These are phyloP conservation scores for Pandion haliaetus DNA, from an alignment of 2,113 vertebrate genomes.

Conservation along the genomic window DNA sequence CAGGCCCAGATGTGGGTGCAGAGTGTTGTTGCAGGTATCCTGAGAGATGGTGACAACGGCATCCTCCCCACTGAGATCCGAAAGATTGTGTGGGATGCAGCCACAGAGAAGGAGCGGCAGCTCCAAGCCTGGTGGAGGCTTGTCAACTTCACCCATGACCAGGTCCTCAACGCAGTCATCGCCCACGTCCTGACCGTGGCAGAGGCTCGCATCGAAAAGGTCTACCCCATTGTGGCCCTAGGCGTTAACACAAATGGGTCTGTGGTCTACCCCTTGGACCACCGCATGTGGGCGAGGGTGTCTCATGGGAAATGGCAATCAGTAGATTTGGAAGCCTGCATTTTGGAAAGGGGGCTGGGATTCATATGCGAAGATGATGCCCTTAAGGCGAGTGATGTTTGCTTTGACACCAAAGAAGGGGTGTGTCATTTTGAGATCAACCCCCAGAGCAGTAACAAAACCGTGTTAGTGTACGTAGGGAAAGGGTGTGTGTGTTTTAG, in stretches of 20 bases:
- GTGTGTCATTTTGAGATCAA: slow-evolving; percentile 62
- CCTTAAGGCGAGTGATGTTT: slow-evolving; percentile 31
- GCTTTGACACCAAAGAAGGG: slow-evolving; percentile 61
- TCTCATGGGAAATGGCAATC: slow-evolving; percentile 42
- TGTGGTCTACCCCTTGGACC: slow-evolving; percentile 51
- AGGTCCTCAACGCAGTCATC: background rate
- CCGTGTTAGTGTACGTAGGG: background rate
- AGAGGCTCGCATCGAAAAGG: slow-evolving; percentile 34
- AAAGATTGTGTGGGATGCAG: slow-evolving; percentile 33
- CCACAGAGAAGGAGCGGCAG: slow-evolving; percentile 55
- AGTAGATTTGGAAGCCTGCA: slow-evolving; percentile 55
- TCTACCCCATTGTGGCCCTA: slow-evolving; percentile 55
- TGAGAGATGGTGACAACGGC: slow-evolving; percentile 6
- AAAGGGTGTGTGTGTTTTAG: slow-evolving; percentile 53
- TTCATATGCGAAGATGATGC: slow-evolving; percentile 59
- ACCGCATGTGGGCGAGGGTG: slow-evolving; percentile 58
- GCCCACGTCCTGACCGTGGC: slow-evolving; percentile 42
- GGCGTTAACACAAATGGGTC: slow-evolving; percentile 41
- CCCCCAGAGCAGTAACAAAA: slow-evolving; percentile 30
- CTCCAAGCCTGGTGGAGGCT: slow-evolving; percentile 66
- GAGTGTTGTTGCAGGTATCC: slow-evolving; percentile 65
- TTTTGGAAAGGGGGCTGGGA: slow-evolving; percentile 55
- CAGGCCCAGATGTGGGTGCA: slow-evolving; percentile 66
- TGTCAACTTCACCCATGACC: slow-evolving; percentile 53
- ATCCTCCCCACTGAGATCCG: slow-evolving; percentile 54